A percentile compares a stretch with the other conserved stretches of the same genome.
These are phyloP conservation scores for Triplophysa dalaica DNA, from an alignment of 2,113 vertebrate genomes.

Conservation along the genomic window DNA sequence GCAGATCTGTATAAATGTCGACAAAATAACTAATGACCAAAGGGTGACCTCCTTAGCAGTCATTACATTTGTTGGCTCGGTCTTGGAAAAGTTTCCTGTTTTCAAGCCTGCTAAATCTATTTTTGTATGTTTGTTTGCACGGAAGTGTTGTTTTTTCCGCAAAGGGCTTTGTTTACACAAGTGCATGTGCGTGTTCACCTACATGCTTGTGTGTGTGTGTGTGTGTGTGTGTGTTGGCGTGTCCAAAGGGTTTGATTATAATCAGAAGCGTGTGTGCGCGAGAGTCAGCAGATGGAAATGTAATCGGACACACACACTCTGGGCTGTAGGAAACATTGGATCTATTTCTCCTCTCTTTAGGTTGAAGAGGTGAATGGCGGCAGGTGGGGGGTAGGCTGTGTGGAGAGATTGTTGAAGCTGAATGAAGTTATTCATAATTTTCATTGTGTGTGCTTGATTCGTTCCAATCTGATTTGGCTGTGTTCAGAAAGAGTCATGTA, in stretches of 20 bases:
- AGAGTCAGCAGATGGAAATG: slow-evolving; percentile 39
- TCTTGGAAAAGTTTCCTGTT: slow-evolving; percentile 1
- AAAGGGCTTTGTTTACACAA: not conserved
- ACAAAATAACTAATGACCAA: not conserved
- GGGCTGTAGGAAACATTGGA: not conserved
- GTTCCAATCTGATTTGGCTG: not conserved
- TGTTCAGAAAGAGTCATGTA: not conserved
- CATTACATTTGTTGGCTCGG: not conserved
- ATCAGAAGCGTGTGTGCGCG: slow-evolving; percentile 47
- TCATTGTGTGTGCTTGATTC: slow-evolving; percentile 24
- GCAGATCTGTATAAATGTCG: not conserved
- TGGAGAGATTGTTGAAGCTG: not conserved
- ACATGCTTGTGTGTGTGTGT: not conserved
- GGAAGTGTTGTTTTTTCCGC: slow-evolving; percentile 13
- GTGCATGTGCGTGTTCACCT: not conserved
- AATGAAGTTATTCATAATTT: not conserved
- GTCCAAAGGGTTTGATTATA: slow-evolving; percentile 50
- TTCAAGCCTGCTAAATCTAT: not conserved
- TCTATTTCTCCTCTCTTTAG: not conserved
- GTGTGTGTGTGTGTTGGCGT: slow-evolving; percentile 16
- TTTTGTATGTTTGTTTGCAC: slow-evolving; percentile 8
- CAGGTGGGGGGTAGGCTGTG: not conserved
- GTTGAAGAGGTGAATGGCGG: not conserved
- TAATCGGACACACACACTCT: slow-evolving; percentile 2
- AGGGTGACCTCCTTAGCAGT: not conserved